phyloP scores from a whole-genome alignment of 2,797 vertebrate genomes.

The Arrhamphus sclerolepis region DNA sequence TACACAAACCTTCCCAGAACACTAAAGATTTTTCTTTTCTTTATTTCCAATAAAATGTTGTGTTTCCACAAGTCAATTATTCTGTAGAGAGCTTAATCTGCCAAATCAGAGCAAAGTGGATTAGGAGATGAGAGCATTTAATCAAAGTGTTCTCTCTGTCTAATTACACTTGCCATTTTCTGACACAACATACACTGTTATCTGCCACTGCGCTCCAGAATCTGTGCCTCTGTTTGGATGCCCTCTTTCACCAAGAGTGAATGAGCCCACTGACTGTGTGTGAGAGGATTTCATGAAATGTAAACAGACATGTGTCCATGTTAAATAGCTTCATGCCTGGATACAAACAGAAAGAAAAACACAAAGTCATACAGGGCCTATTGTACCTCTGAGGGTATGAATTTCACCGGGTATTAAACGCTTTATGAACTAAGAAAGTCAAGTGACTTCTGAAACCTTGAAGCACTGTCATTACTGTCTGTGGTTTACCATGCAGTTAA shows the following conservation, averaged over 20 bases:
- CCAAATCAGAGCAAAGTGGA: constrained; percentile 82
- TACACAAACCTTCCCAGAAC: constrained; percentile 28
- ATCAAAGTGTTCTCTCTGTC: constrained; percentile 76
- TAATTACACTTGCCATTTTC: constrained; percentile 80
- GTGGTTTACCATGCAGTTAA: too few relatives aligned
- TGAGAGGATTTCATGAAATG: constrained; percentile 22
- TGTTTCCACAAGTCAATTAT: constrained; percentile 72
- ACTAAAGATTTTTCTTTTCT: constrained; percentile 50
- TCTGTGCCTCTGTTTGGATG: constrained; percentile 42
- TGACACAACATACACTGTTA: constrained; percentile 66
- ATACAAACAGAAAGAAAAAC: not conserved
- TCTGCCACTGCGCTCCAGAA: constrained; percentile 61
- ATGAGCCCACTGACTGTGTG: constrained; percentile 30
- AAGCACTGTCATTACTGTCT: too few relatives aligned
- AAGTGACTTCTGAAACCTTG: too few relatives aligned
- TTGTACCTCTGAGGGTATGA: too few relatives aligned
- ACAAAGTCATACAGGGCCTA: not conserved
- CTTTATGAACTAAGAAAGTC: too few relatives aligned
- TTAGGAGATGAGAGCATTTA: constrained; percentile 81
- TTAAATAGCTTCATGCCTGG: not conserved
- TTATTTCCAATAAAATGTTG: constrained; percentile 66
- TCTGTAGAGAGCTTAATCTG: constrained; percentile 77
- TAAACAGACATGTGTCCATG: constrained; percentile 1
- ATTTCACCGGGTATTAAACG: too few relatives aligned
- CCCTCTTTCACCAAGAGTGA: constrained; percentile 28